A percentile compares a stretch with the other conserved stretches of the same genome.
phyloP scores from a whole-genome alignment of 53 echinoderm and acorn worm genomes.

The Astropecten irregularis region DNA sequence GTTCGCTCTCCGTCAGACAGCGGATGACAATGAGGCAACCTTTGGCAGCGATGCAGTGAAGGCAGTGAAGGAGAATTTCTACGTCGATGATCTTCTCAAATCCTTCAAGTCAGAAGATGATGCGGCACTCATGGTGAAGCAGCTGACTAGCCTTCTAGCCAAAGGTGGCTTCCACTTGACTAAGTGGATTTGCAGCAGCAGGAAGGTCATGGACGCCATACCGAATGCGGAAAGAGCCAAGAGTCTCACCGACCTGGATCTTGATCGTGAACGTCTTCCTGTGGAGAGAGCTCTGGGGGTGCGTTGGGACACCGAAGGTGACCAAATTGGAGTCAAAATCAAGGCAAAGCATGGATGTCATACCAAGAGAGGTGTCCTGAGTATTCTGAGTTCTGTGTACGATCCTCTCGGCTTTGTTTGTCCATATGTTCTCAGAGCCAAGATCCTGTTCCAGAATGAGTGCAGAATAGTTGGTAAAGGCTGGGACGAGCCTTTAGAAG shows the following conservation, averaged over 20 bases:
- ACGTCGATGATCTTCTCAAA: conserved; percentile 49
- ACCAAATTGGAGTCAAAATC: conserved; percentile 34
- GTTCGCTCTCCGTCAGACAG: conserved; percentile 22
- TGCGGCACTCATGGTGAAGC: conserved; percentile 2
- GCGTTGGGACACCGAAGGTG: conserved; percentile 13
- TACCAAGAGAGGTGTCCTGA: conserved; percentile 55
- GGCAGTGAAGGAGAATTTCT: conserved; percentile 30
- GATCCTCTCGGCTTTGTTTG: conserved; percentile 52
- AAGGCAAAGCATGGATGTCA: neutral
- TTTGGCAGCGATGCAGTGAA: neutral
- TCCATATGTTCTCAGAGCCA: conserved; percentile 46
- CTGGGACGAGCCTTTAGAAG: conserved; percentile 44
- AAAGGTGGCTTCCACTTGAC: conserved; percentile 59
- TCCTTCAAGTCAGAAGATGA: conserved; percentile 29
- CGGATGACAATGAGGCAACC: conserved; percentile 17
- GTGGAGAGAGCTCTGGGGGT: conserved; percentile 57
- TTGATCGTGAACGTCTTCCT: conserved; percentile 52
- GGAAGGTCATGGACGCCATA: conserved; percentile 27
- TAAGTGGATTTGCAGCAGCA: conserved; percentile 54
- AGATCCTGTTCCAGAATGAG: conserved; percentile 45
- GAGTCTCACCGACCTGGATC: conserved; percentile 26
- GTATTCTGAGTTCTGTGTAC: conserved; percentile 51
- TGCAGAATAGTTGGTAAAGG: conserved; percentile 6
- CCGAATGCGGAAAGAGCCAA: conserved; percentile 34
- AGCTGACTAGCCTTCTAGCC: conserved; percentile 2